Base-by-base conservation (phyloP, 2,888 invertebrate genomes). In the Apoderus coryli region DNA sequence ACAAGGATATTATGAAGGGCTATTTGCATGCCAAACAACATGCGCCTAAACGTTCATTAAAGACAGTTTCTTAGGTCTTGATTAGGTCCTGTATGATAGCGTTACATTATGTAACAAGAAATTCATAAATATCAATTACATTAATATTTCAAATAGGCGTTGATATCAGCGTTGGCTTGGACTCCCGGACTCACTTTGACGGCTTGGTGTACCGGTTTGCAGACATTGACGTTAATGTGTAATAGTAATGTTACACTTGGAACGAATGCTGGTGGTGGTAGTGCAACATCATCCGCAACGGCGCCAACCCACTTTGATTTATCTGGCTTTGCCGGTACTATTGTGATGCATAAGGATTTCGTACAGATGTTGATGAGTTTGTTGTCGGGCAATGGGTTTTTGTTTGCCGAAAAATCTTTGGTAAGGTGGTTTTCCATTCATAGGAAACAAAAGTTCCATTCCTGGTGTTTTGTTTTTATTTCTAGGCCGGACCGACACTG, bases 201-300 rank as follows among this genome's bases (percentile, higher is more conserved):
- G 34, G 76, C 80, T 36, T 84, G 84, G 84, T 78, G 79, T 44
- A 62, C 79, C 14, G 76, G 77, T 1, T 69, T 85, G 54, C 79
- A 82, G 49, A 72, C 76, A 9, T 56, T 84, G 27, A 78, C 80
- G 2, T 63, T 81, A 50, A 70, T 77, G 26, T 73, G 78, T 29
- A 78, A 76, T 54, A 69, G 68, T 14, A 60, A 70, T 33, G n/a
- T n/a, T n/a, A n/a, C n/a, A n/a, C n/a, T n/a, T n/a, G n/a, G n/a
- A n/a, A n/a, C n/a, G n/a, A n/a, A n/a, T n/a, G 44, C 41, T 14
- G 41, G 51, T 19, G 45, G 44, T 4, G 43, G 44, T 25, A 41
- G 36, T 25, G 44, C 42, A 37, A 5, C 29, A 3, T 31, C 11
- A 13, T 30, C 30, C 11, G 31, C 25, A 15, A 37, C 35, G 37